A percentile compares a stretch with the other conserved stretches of the same genome.
phyloP scores from a whole-genome alignment of 2,888 invertebrate species.

The Temnothorax ravouxi region DNA sequence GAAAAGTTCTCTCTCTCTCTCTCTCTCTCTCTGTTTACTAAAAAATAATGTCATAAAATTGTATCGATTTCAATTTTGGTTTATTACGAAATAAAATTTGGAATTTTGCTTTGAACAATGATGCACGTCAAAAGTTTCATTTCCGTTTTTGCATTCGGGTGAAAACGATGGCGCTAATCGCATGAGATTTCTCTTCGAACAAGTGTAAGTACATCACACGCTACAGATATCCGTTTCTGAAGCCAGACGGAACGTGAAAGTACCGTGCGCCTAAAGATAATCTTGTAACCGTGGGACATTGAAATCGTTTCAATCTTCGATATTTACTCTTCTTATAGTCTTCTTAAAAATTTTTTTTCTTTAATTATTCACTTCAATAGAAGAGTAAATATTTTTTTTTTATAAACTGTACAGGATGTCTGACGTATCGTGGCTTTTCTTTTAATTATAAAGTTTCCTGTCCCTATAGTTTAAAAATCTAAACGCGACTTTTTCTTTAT shows the following conservation, averaged over 20 bases:
- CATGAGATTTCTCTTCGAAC: constrained; percentile 67
- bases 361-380: background rate
- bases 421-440: background rate
- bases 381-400: background rate
- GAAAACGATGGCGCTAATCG: constrained; percentile 73
- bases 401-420: background rate
- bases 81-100: background rate
- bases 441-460: background rate
- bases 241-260: constrained; percentile 57
- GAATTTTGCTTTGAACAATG: background rate
- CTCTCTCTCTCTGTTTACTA: background rate
- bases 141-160: constrained; percentile 78
- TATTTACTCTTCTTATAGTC: background rate
- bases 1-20: background rate
- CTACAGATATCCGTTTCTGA: constrained; percentile 37
- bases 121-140: constrained; percentile 77
- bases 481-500: background rate
- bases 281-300: constrained; percentile 23
- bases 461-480: background rate
- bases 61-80: background rate
- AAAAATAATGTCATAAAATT: constrained; percentile 8
- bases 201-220: constrained; percentile 45
- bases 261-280: constrained; percentile 23
- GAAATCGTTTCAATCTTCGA: constrained; percentile 28
- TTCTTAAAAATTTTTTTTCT: background rate